Conservation (phyloP, 1,140 invertebrate species). For the Heterodera carotae region DNA sequence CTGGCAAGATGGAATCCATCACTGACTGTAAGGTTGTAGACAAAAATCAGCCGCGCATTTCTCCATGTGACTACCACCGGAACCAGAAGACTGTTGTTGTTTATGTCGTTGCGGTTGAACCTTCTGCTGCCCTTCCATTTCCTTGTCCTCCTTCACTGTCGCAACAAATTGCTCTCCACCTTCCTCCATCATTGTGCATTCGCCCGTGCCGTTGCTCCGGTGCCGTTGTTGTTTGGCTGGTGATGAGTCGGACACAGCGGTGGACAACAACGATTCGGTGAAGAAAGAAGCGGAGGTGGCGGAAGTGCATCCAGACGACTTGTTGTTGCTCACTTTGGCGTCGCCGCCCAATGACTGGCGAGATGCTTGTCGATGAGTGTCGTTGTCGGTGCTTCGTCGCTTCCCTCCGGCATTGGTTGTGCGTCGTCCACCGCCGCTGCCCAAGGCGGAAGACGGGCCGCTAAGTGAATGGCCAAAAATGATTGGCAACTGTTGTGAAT, state of each 20-base stretch:
- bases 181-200: background rate
- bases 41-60: conserved; percentile 41
- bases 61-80: conserved; percentile 23
- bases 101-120: background rate
- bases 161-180: too few relatives aligned
- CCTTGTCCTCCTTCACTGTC: too few relatives aligned
- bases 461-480: conserved; percentile 24
- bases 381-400: conserved; percentile 28
- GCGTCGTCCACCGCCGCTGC: background rate
- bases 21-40: conserved; percentile 40
- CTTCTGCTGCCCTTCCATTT: background rate
- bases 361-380: background rate
- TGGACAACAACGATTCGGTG: background rate
- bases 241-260: background rate
- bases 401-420: background rate
- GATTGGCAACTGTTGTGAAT: conserved; percentile 20
- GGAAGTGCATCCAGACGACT: too few relatives aligned
- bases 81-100: background rate
- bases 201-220: background rate
- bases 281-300: background rate
- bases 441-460: background rate
- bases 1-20: too few relatives aligned
- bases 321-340: too few relatives aligned
- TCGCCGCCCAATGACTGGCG: too few relatives aligned
- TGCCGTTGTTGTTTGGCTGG: conserved; percentile 6